Conservation (phyloP, 2,888 invertebrate genomes). For the Limnephilus auricula region DNA sequence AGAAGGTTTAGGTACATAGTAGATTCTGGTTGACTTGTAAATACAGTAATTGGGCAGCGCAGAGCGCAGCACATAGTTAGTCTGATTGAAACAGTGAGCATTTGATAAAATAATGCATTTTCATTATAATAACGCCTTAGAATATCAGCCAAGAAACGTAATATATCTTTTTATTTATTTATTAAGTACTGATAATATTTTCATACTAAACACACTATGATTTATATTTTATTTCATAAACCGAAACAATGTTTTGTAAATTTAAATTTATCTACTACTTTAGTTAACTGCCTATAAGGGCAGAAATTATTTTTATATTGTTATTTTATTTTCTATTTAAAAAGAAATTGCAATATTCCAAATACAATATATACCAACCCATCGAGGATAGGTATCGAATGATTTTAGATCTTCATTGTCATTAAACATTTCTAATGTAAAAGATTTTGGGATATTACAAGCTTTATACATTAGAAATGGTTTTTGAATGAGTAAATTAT, state of each 20-base stretch:
- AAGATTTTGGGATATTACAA: neutral
- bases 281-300: neutral
- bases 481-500: no score
- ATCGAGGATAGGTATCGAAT: neutral
- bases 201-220: neutral
- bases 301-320: neutral
- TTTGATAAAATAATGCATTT: neutral
- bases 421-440: neutral
- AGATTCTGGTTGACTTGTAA: neutral
- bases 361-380: neutral
- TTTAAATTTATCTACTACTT: neutral
- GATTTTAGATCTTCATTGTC: neutral
- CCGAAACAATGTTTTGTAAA: neutral
- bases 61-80: neutral
- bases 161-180: neutral
- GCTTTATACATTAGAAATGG: neutral
- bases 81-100: neutral
- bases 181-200: neutral
- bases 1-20: neutral
- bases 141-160: neutral
- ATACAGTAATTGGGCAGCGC: neutral
- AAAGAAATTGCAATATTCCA: neutral
- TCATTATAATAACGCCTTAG: neutral
- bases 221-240: neutral
- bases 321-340: neutral